Evolutionary conservation across 2,113 vertebrate genomes (phyloP), one percentile per base, ranked within the genome.

Genomic region (Okapia johnstoni): DNA sequence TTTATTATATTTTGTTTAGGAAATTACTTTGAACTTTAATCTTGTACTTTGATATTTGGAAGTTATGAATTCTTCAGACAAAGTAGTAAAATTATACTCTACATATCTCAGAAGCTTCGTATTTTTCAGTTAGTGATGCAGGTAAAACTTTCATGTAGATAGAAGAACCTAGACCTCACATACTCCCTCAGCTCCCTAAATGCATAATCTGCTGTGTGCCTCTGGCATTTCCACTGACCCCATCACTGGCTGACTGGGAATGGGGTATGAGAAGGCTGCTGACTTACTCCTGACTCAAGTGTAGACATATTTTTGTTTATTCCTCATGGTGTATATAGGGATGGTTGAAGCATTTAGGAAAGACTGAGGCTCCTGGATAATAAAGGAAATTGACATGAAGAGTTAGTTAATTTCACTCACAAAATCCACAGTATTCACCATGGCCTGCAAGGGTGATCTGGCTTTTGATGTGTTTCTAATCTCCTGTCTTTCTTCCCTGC

Each of bases 11-110:
- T 85, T 85, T 83, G 40, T 76, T 94, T 54, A 88, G 36, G 58
- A 85, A 85, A 73, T 85, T 85, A 92, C 61, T 97, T 90, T 89
- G 14, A 76, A 58, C 40, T 90, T 89, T 55, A 85, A 33, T 86
- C 48, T 77, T 60, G 1, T 93, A 80, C 14, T 92, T 96, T 76
- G 54, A 55, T 63, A 40, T 46, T 90, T 60, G 2, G 46, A 70
- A 60, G 17, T 93, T 96, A 57, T 40, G 9, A 83, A 36, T 94
- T 94, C 26, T 79, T 91, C 40, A 95, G 63, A 92, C 40, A 88
- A 79, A 97, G 61, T 81, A 36, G 46, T 79, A 70, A 70, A 85
- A 25, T 89, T 96, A n/a, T 80, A 76, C 50, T 89, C 54, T 73
- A 40, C 61, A 13, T 90, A 60, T 77, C 30, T 58, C 13, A 10